Evolutionary conservation across 2,888 invertebrate genomes (phyloP).

Genomic region (Habrosyne pyritoides): DNA sequence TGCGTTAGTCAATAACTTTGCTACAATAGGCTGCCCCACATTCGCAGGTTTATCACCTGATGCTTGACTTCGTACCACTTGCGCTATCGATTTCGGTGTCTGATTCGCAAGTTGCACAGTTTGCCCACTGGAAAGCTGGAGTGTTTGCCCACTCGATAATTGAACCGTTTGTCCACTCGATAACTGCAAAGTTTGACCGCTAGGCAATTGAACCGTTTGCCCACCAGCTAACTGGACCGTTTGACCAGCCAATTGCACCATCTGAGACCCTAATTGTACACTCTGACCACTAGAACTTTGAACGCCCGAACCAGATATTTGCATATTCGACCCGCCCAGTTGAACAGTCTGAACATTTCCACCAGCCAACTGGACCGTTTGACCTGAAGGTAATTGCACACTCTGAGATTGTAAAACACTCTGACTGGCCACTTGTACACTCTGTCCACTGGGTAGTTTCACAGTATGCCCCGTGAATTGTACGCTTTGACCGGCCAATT

Average conservation of each 20-base stretch:
- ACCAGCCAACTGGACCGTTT: slow-evolving; percentile 65
- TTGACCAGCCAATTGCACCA: slow-evolving; percentile 44
- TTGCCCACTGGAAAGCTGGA: slow-evolving; percentile 65
- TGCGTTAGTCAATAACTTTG: slow-evolving; percentile 89
- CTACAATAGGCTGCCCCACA: slow-evolving; percentile 84
- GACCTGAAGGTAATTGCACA: slow-evolving; percentile 61
- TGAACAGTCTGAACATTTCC: slow-evolving; percentile 54
- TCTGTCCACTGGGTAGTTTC: slow-evolving; percentile 70
- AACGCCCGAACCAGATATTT: slow-evolving; percentile 46
- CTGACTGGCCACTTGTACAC: slow-evolving; percentile 66
- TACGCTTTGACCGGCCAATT: slow-evolving; percentile 68
- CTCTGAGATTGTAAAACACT: slow-evolving; percentile 60
- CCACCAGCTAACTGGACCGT: slow-evolving; percentile 44
- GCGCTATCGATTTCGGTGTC: slow-evolving; percentile 57
- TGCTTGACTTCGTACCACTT: slow-evolving; percentile 65
- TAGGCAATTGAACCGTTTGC: slow-evolving; percentile 75
- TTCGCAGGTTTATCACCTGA: slow-evolving; percentile 57
- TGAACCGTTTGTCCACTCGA: slow-evolving; percentile 66
- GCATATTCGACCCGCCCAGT: slow-evolving; percentile 49
- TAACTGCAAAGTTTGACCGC: slow-evolving; percentile 75
- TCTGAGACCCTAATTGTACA: slow-evolving; percentile 47
- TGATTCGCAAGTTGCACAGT: slow-evolving; percentile 69
- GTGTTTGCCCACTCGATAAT: slow-evolving; percentile 63
- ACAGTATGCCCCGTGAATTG: slow-evolving; percentile 78
- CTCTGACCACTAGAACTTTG: slow-evolving; percentile 44